phyloP scores from a whole-genome alignment of 2,113 vertebrate genomes.

The Embiotoca jacksoni region DNA sequence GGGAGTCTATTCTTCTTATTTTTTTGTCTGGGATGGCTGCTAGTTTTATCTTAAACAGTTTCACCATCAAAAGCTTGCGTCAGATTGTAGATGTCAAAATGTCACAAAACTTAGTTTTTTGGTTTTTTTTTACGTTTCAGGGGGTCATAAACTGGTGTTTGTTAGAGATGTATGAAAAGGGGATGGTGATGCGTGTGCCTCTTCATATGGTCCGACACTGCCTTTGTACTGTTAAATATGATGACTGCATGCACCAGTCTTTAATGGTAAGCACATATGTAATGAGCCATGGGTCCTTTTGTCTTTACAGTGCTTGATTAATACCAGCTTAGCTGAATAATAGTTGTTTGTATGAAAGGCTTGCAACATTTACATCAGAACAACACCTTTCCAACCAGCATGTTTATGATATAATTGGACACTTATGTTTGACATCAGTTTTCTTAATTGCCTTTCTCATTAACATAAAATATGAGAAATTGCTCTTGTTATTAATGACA shows the following conservation, averaged over 20 bases:
- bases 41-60: slow-evolving; percentile 19
- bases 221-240: background rate
- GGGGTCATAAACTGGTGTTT: slow-evolving; percentile 1
- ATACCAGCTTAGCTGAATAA: background rate
- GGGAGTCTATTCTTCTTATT: background rate
- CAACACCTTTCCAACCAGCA: too few relatives aligned
- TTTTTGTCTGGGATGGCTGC: background rate
- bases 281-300: background rate
- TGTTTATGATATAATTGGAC: too few relatives aligned
- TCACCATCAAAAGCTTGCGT: background rate
- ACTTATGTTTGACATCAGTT: too few relatives aligned
- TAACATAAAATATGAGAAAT: too few relatives aligned
- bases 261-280: background rate
- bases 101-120: slow-evolving; percentile 2
- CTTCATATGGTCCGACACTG: background rate
- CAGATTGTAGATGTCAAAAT: background rate
- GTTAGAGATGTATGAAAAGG: slow-evolving; percentile 8
- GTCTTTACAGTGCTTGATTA: background rate
- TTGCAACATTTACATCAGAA: too few relatives aligned
- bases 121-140: slow-evolving; percentile 3
- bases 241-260: background rate
- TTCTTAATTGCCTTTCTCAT: too few relatives aligned
- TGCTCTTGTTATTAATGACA: too few relatives aligned
- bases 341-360: too few relatives aligned
- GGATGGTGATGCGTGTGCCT: background rate